A percentile compares a stretch with the other conserved stretches of the same genome.
These are phyloP conservation scores for Portevinia maculata DNA, from an alignment of 2,888 invertebrate genomes.

Conservation along the genomic window DNA sequence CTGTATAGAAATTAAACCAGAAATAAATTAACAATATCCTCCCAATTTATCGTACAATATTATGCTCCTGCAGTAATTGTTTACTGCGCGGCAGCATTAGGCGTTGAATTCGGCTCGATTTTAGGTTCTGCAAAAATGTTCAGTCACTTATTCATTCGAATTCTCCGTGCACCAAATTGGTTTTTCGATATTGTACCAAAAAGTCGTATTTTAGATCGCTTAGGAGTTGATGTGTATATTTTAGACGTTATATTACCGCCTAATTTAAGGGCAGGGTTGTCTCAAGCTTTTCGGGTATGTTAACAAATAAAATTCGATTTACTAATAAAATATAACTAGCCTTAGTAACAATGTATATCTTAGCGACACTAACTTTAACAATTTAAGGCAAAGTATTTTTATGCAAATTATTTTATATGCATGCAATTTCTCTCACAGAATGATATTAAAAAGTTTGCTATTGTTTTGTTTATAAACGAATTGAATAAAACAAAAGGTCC, in stretches of 20 bases:
- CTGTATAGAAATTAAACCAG: not conserved
- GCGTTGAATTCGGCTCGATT: slow-evolving; percentile 83
- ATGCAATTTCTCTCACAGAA: slow-evolving; percentile 6
- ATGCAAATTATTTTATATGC: slow-evolving; percentile 20
- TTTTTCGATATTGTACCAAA: slow-evolving; percentile 87
- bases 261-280: slow-evolving; percentile 76
- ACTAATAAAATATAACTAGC: too few relatives aligned
- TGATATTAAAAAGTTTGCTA: not conserved
- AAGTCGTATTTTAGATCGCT: slow-evolving; percentile 86
- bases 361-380: slow-evolving; percentile 35
- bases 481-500: not conserved
- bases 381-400: slow-evolving; percentile 69
- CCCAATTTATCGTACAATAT: not conserved
- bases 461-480: not conserved
- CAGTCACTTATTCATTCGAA: slow-evolving; percentile 82
- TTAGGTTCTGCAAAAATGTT: slow-evolving; percentile 84
- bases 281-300: slow-evolving; percentile 80
- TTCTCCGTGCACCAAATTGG: slow-evolving; percentile 84
- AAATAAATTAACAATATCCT: slow-evolving; percentile 3
- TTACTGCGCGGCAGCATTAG: slow-evolving; percentile 78
- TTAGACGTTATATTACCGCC: slow-evolving; percentile 84
- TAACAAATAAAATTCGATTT: slow-evolving; percentile 15
- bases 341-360: slow-evolving; percentile 1
- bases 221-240: slow-evolving; percentile 85
- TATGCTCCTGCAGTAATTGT: slow-evolving; percentile 76